These are phyloP conservation scores for Chalcosyrphus nemorum DNA, from an alignment of 2,888 invertebrate genomes.

Conservation along the genomic window DNA sequence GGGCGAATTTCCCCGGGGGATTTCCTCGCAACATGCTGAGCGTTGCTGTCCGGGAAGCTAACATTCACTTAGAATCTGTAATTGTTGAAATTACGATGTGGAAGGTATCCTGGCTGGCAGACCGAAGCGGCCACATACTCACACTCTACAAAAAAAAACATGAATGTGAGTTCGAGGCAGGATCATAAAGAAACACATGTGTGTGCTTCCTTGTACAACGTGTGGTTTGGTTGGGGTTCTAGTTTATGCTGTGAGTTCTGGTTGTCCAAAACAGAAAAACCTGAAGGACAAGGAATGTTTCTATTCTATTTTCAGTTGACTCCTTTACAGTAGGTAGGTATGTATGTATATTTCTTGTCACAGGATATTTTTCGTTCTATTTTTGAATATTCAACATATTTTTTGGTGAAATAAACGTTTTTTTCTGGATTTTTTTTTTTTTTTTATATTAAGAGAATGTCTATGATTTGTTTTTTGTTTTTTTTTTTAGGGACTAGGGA, in stretches of 20 bases:
- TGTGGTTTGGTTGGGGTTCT: background rate
- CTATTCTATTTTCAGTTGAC: conserved; percentile 32
- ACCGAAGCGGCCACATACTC: conserved; percentile 1
- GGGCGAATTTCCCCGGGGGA: conserved; percentile 21
- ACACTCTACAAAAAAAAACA: background rate
- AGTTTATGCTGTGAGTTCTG: conserved; percentile 7
- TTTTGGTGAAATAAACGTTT: conserved; percentile 31
- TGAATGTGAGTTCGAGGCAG: conserved; percentile 18
- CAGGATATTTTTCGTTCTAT: conserved; percentile 30
- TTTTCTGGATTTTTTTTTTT: conserved; percentile 4
- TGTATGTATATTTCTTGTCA: background rate
- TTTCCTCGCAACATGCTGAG: conserved; percentile 34
- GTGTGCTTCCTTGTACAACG: conserved; percentile 1
- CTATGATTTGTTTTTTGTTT: conserved; percentile 34
- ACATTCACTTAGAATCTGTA: conserved; percentile 63
- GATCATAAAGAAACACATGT: conserved; percentile 33
- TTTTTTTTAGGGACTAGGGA: background rate
- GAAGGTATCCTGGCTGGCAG: conserved; percentile 42
- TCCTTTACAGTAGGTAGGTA: background rate
- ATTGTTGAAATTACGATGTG: conserved; percentile 50
- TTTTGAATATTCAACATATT: conserved; percentile 16
- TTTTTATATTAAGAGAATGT: background rate
- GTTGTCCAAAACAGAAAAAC: no score
- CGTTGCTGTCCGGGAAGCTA: conserved; percentile 37
- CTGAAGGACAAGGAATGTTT: conserved; percentile 7